Evolutionary conservation across 2,113 vertebrate species (phyloP).

Genomic region (Octodon degus): DNA sequence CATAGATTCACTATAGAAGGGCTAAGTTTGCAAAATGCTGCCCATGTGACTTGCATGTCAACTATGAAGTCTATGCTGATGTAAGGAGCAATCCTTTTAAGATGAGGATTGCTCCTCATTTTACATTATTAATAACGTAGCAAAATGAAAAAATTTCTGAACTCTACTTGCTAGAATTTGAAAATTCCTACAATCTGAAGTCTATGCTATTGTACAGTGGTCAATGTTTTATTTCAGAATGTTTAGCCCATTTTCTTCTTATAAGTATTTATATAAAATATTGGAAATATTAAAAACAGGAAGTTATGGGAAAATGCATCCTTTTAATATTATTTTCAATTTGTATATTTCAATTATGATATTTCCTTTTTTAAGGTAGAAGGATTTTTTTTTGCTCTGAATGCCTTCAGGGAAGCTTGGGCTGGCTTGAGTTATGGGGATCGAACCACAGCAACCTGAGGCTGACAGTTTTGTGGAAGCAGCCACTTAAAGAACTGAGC

Average conservation of each 20-base stretch:
- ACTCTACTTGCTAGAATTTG: background rate
- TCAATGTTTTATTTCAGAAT: background rate
- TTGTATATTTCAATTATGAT: background rate
- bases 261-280: background rate
- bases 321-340: background rate
- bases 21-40: background rate
- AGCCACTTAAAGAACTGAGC: too few relatives aligned
- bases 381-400: too few relatives aligned
- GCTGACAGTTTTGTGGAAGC: too few relatives aligned
- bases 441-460: too few relatives aligned
- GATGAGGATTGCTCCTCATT: background rate
- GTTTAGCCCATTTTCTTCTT: background rate
- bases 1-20: background rate
- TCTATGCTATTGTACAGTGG: background rate
- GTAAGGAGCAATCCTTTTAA: background rate
- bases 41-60: background rate
- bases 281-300: background rate
- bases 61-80: background rate
- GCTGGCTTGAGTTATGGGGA: too few relatives aligned
- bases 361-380: background rate
- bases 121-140: constrained; percentile 5
- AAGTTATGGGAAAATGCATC: background rate
- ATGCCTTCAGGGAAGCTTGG: too few relatives aligned
- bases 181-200: background rate
- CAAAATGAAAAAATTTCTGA: background rate